Base-by-base conservation (phyloP, 2,113 vertebrate genomes). In the Indicator indicator region DNA sequence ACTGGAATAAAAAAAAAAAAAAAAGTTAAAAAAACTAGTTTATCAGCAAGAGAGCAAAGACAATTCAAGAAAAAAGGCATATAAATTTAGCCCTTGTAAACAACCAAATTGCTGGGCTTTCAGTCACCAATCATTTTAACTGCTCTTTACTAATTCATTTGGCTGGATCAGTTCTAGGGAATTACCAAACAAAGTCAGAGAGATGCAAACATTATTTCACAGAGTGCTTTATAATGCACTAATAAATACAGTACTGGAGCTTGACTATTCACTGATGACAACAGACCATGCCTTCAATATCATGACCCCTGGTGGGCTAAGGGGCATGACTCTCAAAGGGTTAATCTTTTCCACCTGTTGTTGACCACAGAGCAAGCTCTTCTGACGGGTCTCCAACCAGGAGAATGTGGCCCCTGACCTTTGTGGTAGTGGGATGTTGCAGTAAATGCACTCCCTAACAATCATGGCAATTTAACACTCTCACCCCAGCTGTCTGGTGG, bases 301-400 rank as follows among this genome's bases (percentile, higher is more conserved):
- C 88, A 27, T 96, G 96, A 97, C 96, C 97, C 65, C 76, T 95
- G 84, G 20, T 65, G 70, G 72, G 86, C 59, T 85, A 38, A 87
- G 86, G 94, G 94, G 89, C 94, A 94, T 78, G 87, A 95, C 81
- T 96, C 94, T 90, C 58, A 96, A 93, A 96, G 94, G 82, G 96
- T 95, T 97, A 97, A 97, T 97, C 89, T 97, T 93, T 97, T 76
- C 96, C 97, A 97, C 97, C 96, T 97, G 97, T 92, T 96, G 68
- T 84, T 96, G 96, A 88, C 90, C 88, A 95, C 89, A 88, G 88
- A 88, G 70, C 76, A 83, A 91, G 88, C 80, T 88, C 19, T 81
- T 32, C 78, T 88, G 82, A 52, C 64, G 86, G 83, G 42, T 96
- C 92, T 96, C 90, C 90, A 95, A 78, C 75, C 55, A 93, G 83